These are phyloP conservation scores for Nycteola revayana DNA, from an alignment of 2,888 invertebrate species.

Conservation along the genomic window DNA sequence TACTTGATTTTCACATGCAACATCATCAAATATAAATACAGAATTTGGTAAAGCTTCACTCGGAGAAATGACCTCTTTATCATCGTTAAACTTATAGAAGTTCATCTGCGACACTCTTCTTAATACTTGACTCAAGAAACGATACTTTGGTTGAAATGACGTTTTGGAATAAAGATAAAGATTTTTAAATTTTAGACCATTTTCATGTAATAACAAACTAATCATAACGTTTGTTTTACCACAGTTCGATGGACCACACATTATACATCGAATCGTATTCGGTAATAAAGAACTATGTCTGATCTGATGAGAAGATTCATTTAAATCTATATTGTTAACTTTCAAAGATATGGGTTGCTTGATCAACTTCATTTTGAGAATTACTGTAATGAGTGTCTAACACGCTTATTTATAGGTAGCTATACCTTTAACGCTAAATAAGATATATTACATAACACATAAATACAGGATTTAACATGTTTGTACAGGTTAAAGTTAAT, in stretches of 20 bases:
- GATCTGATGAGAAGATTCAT: neutral
- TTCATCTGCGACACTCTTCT: constrained; percentile 9
- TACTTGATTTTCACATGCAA: constrained; percentile 2
- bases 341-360: constrained; percentile 14
- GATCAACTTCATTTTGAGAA: no score
- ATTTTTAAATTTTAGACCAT: constrained; percentile 17
- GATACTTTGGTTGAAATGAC: constrained; percentile 18
- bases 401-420: no score
- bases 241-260: no score
- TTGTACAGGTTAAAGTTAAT: no score
- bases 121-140: constrained; percentile 13
- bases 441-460: no score
- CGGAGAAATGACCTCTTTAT: constrained; percentile 1
- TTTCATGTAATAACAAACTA: constrained; percentile 18
- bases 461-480: no score
- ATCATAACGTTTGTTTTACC: no score
- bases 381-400: no score
- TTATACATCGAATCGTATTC: no score
- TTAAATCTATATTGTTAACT: constrained; percentile 8
- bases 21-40: constrained; percentile 1
- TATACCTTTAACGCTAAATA: no score
- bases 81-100: constrained; percentile 2
- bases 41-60: constrained; percentile 2
- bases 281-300: constrained; percentile 16
- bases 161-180: constrained; percentile 22